Evolutionary conservation across 2,113 vertebrate genomes (phyloP).

Genomic region (Oceanites oceanicus): DNA sequence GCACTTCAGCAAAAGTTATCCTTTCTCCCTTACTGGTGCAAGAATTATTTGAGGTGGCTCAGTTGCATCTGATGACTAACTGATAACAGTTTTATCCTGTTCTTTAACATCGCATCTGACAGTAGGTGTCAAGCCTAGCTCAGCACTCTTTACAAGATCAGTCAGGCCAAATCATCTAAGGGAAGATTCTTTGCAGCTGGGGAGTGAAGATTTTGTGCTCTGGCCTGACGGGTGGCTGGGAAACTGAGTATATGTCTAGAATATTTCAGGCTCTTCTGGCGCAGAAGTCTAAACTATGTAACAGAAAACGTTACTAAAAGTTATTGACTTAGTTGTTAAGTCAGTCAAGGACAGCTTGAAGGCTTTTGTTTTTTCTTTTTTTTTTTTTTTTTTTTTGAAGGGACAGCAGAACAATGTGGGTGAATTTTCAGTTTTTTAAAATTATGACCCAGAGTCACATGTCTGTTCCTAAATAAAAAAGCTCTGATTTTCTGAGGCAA

Average conservation of each 20-base stretch:
- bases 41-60: neutral
- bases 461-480: neutral
- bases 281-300: neutral
- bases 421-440: neutral
- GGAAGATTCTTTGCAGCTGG: neutral
- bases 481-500: neutral
- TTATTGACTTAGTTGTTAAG: neutral
- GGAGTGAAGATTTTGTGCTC: neutral
- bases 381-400: neutral
- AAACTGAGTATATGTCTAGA: neutral
- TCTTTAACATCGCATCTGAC: neutral
- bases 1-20: neutral
- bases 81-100: neutral
- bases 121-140: neutral
- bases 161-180: neutral
- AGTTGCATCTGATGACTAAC: neutral
- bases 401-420: neutral
- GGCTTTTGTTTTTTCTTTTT: neutral
- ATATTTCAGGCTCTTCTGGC: neutral
- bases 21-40: neutral
- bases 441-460: neutral
- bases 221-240: neutral
- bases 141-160: neutral
- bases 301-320: neutral
- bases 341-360: neutral